phyloP scores from a whole-genome alignment of 2,888 invertebrate genomes.

The Pyrrhia umbra region DNA sequence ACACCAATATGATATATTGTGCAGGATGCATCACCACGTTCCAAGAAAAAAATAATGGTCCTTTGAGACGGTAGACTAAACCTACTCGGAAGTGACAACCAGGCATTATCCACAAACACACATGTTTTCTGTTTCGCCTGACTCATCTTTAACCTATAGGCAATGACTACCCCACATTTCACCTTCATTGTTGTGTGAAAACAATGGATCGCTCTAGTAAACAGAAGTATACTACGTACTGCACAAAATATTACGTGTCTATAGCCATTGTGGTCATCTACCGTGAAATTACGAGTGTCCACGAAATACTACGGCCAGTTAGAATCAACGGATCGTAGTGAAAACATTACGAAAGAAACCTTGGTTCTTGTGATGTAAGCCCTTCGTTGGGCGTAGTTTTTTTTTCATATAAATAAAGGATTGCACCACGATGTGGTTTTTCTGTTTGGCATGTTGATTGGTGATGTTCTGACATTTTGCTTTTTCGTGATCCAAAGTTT shows the following conservation, averaged over 20 bases:
- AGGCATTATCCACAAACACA: background rate
- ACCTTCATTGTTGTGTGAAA: conserved; percentile 18
- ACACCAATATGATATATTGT: background rate
- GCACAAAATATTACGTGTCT: conserved; percentile 36
- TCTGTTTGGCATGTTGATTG: conserved; percentile 18
- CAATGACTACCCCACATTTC: conserved; percentile 10
- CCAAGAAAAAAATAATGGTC: background rate
- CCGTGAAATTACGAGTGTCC: conserved; percentile 56
- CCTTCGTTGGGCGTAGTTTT: conserved; percentile 33
- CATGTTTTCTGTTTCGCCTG: background rate
- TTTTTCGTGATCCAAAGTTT: background rate
- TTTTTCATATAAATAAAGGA: conserved; percentile 8
- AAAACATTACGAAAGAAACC: conserved; percentile 46
- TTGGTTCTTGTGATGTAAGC: conserved; percentile 48
- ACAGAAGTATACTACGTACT: conserved; percentile 20
- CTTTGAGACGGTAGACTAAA: background rate
- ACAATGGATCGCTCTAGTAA: conserved; percentile 47
- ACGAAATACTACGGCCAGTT: conserved; percentile 55
- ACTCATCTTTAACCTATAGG: background rate
- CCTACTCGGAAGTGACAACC: background rate
- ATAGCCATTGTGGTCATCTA: conserved; percentile 42
- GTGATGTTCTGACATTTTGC: background rate
- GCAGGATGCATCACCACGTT: background rate
- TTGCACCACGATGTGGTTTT: conserved; percentile 23
- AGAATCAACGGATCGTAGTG: conserved; percentile 42